These are phyloP conservation scores for Pocillopora meandrina DNA, from an alignment of 92 coral and sea anemone genomes.

Conservation along the genomic window DNA sequence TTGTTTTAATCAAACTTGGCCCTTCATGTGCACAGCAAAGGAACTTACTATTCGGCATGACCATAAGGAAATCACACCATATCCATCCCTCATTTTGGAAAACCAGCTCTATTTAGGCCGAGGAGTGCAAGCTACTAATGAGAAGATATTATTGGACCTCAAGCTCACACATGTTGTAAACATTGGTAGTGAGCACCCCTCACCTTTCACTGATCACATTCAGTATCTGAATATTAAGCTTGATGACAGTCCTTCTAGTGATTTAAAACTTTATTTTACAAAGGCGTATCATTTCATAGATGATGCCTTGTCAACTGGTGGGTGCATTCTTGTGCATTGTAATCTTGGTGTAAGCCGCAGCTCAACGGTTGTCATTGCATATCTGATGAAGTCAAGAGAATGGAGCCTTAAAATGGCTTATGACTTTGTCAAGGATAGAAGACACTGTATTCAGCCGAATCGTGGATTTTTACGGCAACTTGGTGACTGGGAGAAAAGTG, in stretches of 20 bases:
- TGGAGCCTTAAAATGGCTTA: conserved; percentile 83
- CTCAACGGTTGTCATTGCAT: conserved; percentile 84
- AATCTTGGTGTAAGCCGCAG: conserved; percentile 98
- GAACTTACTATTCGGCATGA: conserved; percentile 57
- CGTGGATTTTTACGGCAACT: conserved; percentile 92
- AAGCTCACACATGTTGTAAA: conserved; percentile 86
- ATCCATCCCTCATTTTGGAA: conserved; percentile 85
- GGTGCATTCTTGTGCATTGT: conserved; percentile 92
- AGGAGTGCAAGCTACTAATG: conserved; percentile 94
- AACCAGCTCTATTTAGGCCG: conserved; percentile 88
- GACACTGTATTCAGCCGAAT: conserved; percentile 89
- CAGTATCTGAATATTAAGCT: conserved; percentile 84
- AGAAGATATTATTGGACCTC: conserved; percentile 65
- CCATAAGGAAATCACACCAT: conserved; percentile 60
- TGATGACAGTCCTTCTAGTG: conserved; percentile 87
- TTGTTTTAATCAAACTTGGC: conserved; percentile 68
- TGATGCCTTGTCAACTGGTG: conserved; percentile 71
- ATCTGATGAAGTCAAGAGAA: conserved; percentile 81
- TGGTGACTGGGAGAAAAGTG: conserved; percentile 75
- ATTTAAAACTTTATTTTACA: conserved; percentile 74
- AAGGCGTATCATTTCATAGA: conserved; percentile 76
- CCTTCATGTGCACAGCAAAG: conserved; percentile 83
- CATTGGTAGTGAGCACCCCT: conserved; percentile 82
- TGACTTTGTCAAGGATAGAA: conserved; percentile 81
- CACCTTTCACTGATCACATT: conserved; percentile 87